These are phyloP conservation scores for Synergus japonicus DNA, from an alignment of 2,888 invertebrate species.

Conservation along the genomic window DNA sequence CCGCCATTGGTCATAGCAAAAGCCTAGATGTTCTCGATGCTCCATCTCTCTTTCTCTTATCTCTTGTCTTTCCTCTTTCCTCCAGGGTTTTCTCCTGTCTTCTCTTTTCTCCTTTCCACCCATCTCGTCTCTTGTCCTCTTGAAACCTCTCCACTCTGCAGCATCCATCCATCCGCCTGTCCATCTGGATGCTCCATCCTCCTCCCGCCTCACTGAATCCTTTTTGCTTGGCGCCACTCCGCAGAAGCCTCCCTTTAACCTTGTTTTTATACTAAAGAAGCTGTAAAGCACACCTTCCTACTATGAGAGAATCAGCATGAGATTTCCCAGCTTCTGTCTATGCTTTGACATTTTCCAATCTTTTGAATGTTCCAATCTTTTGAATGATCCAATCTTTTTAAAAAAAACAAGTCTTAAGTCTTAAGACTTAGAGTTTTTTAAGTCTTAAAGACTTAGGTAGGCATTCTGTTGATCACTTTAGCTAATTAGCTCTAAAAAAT, in stretches of 20 bases:
- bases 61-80: slow-evolving; percentile 40
- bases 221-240: slow-evolving; percentile 34
- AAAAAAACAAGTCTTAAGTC: no score
- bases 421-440: no score
- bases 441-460: no score
- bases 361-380: no score
- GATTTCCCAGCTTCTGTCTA: background rate
- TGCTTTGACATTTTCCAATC: no score
- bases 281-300: slow-evolving; percentile 9
- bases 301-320: slow-evolving; percentile 12
- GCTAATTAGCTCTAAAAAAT: background rate
- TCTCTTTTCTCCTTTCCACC: slow-evolving; percentile 39
- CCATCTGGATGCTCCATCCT: slow-evolving; percentile 8
- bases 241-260: background rate
- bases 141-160: slow-evolving; percentile 10
- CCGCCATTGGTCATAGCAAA: slow-evolving; percentile 76
- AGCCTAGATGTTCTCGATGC: slow-evolving; percentile 69
- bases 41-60: slow-evolving; percentile 35
- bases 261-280: slow-evolving; percentile 17
- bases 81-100: slow-evolving; percentile 41
- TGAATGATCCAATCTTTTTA: no score
- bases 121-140: slow-evolving; percentile 37
- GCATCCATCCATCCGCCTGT: slow-evolving; percentile 23
- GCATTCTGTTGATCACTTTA: background rate
- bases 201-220: slow-evolving; percentile 12